Conservation (phyloP, 2,113 vertebrate species). For the Oncorhynchus masou region DNA sequence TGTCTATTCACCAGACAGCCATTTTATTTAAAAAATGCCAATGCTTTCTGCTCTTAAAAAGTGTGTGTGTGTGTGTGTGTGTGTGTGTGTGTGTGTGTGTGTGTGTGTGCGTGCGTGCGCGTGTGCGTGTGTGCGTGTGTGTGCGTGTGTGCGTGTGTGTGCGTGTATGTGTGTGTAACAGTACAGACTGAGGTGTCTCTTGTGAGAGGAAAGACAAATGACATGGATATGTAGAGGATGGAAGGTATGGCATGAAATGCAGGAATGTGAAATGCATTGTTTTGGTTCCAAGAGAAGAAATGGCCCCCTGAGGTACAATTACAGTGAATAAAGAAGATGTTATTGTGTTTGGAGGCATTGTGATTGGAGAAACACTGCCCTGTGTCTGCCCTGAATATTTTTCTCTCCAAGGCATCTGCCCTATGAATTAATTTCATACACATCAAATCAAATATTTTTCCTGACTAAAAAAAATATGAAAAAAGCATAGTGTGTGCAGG, state of each 20-base stretch:
- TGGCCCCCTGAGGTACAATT: slow-evolving; percentile 34
- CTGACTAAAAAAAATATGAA: too few species aligned
- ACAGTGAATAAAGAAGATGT: slow-evolving; percentile 29
- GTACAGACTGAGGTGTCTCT: neutral
- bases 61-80: too few species aligned
- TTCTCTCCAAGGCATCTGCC: neutral
- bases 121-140: too few species aligned
- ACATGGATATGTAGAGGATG: neutral
- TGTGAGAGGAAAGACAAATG: neutral
- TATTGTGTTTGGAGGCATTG: slow-evolving; percentile 11
- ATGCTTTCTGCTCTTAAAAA: slow-evolving; percentile 5
- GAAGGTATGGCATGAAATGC: slow-evolving; percentile 7
- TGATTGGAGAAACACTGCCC: too few species aligned
- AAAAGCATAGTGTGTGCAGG: too few species aligned
- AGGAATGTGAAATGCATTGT: slow-evolving; percentile 11
- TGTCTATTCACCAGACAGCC: slow-evolving; percentile 21
- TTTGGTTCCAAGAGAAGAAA: slow-evolving; percentile 3
- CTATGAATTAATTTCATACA: neutral
- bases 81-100: too few species aligned
- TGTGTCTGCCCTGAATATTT: too few species aligned
- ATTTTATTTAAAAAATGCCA: slow-evolving; percentile 24
- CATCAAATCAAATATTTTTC: too few species aligned
- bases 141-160: too few species aligned
- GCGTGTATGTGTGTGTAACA: neutral
- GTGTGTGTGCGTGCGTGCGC: too few species aligned